Evolutionary conservation across 2,888 invertebrate genomes (phyloP).

Genomic region (Hypsopygia costalis): DNA sequence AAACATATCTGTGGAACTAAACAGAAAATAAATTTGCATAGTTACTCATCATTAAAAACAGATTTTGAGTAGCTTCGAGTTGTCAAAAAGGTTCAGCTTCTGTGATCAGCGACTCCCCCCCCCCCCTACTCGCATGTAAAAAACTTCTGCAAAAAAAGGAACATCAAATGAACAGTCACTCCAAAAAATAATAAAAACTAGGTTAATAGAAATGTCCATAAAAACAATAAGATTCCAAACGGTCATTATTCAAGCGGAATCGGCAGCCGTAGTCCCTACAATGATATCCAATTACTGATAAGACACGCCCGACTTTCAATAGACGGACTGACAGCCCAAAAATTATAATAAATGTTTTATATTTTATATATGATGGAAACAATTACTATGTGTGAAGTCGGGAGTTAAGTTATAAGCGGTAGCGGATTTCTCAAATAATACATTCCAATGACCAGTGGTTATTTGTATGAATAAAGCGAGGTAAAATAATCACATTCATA

Average conservation of each 20-base stretch:
- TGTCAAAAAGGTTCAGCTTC: too few relatives aligned
- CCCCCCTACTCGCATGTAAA: too few relatives aligned
- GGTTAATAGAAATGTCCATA: constrained; percentile 17
- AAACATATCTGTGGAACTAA: too few relatives aligned
- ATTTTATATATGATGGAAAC: constrained; percentile 62
- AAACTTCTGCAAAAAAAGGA: too few relatives aligned
- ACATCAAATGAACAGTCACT: too few relatives aligned
- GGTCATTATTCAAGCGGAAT: constrained; percentile 33
- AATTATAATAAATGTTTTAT: constrained; percentile 72
- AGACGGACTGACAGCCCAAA: constrained; percentile 71
- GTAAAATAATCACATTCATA: too few relatives aligned
- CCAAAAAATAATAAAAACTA: not conserved
- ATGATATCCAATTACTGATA: constrained; percentile 73
- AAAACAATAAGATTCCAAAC: constrained; percentile 32
- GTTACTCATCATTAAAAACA: too few relatives aligned
- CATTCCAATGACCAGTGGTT: too few relatives aligned
- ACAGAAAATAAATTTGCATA: too few relatives aligned
- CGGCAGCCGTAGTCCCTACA: constrained; percentile 37
- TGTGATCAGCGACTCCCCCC: too few relatives aligned
- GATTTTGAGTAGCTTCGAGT: too few relatives aligned
- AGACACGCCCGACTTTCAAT: constrained; percentile 75
- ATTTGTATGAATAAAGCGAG: too few relatives aligned
- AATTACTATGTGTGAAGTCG: constrained; percentile 42
- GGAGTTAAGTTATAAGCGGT: constrained; percentile 19
- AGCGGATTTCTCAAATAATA: constrained; percentile 12